Evolutionary conservation across 2,113 vertebrate species (phyloP).

Genomic region (Aegotheles bennettii): DNA sequence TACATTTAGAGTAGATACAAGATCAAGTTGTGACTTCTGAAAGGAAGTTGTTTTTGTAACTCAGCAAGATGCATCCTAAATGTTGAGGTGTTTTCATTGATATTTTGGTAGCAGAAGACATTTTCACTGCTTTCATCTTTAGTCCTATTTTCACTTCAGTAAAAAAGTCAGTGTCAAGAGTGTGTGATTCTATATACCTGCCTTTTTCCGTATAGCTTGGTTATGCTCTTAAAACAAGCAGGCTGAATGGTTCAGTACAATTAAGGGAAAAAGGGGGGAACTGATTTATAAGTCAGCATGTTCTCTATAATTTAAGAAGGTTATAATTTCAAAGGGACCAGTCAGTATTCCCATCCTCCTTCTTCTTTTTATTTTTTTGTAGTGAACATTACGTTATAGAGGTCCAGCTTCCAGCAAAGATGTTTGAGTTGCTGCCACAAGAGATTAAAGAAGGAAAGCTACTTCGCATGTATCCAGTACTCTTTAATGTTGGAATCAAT

Average conservation of each 20-base stretch:
- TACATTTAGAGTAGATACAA: not conserved
- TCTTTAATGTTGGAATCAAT: conserved; percentile 97
- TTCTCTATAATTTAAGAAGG: not conserved
- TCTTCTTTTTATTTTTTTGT: conserved; percentile 1
- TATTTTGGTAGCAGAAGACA: not conserved
- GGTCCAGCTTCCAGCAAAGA: conserved; percentile 85
- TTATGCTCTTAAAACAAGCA: not conserved
- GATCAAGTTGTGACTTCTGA: not conserved
- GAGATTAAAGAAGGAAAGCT: conserved; percentile 90
- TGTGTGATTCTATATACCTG: not conserved
- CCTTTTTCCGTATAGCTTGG: not conserved
- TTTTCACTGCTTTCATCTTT: not conserved
- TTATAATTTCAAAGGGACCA: not conserved
- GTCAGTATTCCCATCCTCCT: not conserved
- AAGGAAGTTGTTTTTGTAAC: not conserved
- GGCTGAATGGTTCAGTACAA: not conserved
- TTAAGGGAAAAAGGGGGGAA: not conserved
- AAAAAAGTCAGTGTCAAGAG: not conserved
- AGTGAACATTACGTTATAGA: conserved; percentile 91
- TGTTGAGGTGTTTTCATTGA: not conserved
- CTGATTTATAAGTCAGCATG: not conserved
- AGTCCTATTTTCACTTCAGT: not conserved
- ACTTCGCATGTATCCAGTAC: conserved; percentile 85
- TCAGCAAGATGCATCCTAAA: not conserved
- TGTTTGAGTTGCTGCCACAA: conserved; percentile 87